These are phyloP conservation scores for Hedychridium roseum DNA, from an alignment of 2,888 invertebrate species.

Conservation along the genomic window DNA sequence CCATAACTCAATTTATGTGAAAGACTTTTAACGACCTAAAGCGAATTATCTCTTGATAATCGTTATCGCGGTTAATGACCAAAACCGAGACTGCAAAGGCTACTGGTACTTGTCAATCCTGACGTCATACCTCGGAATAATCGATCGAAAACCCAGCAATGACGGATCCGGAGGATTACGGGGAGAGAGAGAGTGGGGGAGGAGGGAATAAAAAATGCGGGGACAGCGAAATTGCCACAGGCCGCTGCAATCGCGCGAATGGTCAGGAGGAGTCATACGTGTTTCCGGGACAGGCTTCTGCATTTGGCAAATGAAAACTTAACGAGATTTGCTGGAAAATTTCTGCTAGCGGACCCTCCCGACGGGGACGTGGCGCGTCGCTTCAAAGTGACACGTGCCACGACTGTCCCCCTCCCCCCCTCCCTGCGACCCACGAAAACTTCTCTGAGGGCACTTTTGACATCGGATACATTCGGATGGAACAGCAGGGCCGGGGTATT, in stretches of 20 bases:
- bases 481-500: conserved; percentile 49
- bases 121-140: too few relatives aligned
- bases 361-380: conserved; percentile 14
- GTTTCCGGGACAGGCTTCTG: conserved; percentile 19
- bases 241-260: conserved; percentile 17
- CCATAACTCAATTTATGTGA: too few relatives aligned
- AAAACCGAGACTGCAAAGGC: too few relatives aligned
- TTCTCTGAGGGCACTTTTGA: conserved; percentile 39
- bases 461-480: conserved; percentile 57
- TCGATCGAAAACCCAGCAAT: too few relatives aligned
- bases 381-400: conserved; percentile 47
- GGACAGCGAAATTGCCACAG: conserved; percentile 19
- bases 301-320: conserved; percentile 58
- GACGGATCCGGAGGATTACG: too few relatives aligned
- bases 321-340: conserved; percentile 52
- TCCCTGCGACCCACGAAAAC: neutral
- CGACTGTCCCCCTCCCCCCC: neutral
- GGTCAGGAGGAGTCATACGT: conserved; percentile 26
- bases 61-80: too few relatives aligned
- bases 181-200: too few relatives aligned
- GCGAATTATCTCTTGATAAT: too few relatives aligned
- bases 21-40: too few relatives aligned
- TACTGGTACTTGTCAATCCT: too few relatives aligned
- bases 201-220: conserved; percentile 6
- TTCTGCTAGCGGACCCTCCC: conserved; percentile 20